phyloP scores from a whole-genome alignment of 2,888 invertebrate species.

The Ochropacha duplaris region DNA sequence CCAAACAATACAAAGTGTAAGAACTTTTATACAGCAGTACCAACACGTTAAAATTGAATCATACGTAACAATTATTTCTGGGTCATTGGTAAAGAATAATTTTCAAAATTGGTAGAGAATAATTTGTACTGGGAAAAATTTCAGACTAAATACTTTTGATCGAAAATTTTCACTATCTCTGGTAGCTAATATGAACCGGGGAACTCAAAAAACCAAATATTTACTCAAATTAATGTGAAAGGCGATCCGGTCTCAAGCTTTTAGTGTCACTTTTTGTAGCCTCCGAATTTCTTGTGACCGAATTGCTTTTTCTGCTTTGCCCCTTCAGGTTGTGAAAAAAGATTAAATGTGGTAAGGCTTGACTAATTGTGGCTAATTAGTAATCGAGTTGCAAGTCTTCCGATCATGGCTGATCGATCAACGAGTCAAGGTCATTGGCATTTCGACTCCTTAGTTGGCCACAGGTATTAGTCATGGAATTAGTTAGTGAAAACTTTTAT shows the following conservation, averaged over 20 bases:
- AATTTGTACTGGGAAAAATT: no score
- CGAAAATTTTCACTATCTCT: no score
- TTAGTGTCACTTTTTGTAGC: neutral
- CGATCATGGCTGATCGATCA: constrained; percentile 49
- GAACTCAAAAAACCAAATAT: neutral
- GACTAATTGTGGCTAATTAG: constrained; percentile 59
- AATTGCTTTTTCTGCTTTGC: neutral
- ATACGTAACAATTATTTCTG: no score
- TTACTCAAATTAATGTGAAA: neutral
- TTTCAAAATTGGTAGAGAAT: no score
- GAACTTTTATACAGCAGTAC: no score
- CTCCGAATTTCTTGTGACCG: neutral
- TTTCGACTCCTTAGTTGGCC: constrained; percentile 13
- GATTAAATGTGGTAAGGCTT: constrained; percentile 39
- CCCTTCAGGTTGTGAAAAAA: constrained; percentile 10
- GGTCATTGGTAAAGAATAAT: no score
- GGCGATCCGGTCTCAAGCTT: neutral
- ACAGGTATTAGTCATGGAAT: neutral
- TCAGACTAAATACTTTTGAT: no score
- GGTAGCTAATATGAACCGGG: no score
- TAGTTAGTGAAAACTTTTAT: neutral
- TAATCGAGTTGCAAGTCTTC: constrained; percentile 41
- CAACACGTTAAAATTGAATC: no score
- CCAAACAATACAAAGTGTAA: no score
- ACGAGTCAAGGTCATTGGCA: constrained; percentile 49